Percentiles rank a stretch among this genome's conserved stretches.
These are phyloP conservation scores for Phenganax marumi DNA, from an alignment of 92 coral and sea anemone species.

Conservation along the genomic window DNA sequence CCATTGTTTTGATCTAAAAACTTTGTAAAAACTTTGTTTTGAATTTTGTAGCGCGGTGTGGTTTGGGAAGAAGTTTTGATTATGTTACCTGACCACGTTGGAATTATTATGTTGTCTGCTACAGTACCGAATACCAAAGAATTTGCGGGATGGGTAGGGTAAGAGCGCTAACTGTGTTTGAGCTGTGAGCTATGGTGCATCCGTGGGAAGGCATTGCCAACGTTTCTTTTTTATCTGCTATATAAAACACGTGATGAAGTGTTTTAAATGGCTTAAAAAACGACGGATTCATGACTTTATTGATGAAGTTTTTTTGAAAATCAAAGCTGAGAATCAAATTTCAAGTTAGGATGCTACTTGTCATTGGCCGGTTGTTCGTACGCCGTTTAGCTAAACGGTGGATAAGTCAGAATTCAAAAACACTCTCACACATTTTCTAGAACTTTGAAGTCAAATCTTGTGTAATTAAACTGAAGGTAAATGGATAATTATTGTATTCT, in stretches of 20 bases:
- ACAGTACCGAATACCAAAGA: constrained; percentile 95
- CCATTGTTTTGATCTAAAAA: neutral
- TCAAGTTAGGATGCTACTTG: neutral
- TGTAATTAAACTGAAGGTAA: no score
- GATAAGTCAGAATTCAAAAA: no score
- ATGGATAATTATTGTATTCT: no score
- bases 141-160: constrained; percentile 99
- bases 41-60: constrained; percentile 75
- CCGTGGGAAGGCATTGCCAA: neutral
- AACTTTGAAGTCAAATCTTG: no score
- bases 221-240: neutral
- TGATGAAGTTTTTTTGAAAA: no score
- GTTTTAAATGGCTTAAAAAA: neutral
- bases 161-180: constrained; percentile 18
- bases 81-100: constrained; percentile 94
- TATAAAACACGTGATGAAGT: neutral
- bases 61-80: constrained; percentile 99
- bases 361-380: no score
- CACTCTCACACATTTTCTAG: no score
- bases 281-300: no score
- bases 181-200: no score
- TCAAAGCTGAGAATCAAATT: no score
- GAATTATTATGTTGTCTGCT: constrained; percentile 85
- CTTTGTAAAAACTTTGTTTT: neutral
- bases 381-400: no score